phyloP scores from a whole-genome alignment of 1,140 invertebrate species.

The Hetaerina americana region DNA sequence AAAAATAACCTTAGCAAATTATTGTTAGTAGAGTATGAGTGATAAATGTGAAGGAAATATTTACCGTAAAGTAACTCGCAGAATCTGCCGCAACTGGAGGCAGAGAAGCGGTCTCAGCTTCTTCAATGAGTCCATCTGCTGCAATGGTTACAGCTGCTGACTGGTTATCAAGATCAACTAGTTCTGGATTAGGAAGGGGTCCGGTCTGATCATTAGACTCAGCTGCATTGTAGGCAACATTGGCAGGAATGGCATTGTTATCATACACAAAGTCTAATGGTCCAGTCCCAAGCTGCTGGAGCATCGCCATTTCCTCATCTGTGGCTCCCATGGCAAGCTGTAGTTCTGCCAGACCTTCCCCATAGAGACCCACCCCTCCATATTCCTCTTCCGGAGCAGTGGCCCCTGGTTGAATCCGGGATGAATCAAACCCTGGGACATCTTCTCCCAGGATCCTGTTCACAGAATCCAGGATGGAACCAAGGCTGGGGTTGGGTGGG shows the following conservation, averaged over 20 bases:
- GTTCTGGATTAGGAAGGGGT: constrained; percentile 7
- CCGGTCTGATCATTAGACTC: background rate
- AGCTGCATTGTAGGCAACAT: background rate
- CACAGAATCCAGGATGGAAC: background rate
- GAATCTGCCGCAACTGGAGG: background rate
- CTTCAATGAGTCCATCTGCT: constrained; percentile 15
- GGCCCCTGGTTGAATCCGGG: background rate
- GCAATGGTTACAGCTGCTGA: constrained; percentile 16
- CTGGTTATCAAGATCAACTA: constrained; percentile 12
- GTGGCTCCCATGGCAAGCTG: constrained; percentile 24
- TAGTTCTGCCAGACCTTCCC: constrained; percentile 17
- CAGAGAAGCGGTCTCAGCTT: background rate
- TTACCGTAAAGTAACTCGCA: too few relatives aligned
- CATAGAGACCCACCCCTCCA: background rate
- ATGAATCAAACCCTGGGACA: background rate
- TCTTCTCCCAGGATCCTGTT: constrained; percentile 1
- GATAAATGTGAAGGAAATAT: too few relatives aligned
- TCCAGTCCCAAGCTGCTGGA: constrained; percentile 20
- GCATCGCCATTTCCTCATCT: constrained; percentile 24
- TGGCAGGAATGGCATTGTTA: background rate
- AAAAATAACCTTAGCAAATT: too few relatives aligned
- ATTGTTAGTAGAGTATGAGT: too few relatives aligned
- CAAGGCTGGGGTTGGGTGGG: background rate
- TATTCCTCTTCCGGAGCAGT: background rate
- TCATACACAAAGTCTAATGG: constrained; percentile 10